phyloP scores from a whole-genome alignment of 2,797 vertebrate species.

The Babyrousa celebensis region DNA sequence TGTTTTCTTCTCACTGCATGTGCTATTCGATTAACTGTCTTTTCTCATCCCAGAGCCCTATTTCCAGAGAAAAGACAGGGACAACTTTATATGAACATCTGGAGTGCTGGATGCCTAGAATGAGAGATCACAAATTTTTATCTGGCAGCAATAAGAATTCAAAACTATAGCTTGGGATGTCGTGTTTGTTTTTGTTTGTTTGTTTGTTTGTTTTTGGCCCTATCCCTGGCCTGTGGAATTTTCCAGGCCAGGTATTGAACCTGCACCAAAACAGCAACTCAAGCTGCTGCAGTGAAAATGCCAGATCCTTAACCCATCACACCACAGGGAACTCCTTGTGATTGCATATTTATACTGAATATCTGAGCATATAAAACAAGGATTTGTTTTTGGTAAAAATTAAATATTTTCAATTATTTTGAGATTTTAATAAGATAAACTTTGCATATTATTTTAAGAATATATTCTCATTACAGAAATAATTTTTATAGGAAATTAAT shows the following conservation, averaged over 20 bases:
- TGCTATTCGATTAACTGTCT: conserved; percentile 34
- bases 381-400: conserved; percentile 31
- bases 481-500: conserved; percentile 7
- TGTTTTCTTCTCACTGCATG: conserved; percentile 23
- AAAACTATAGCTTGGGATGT: neutral
- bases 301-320: too few relatives aligned
- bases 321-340: too few relatives aligned
- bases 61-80: neutral
- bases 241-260: too few relatives aligned
- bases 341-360: neutral
- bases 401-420: neutral
- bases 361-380: neutral
- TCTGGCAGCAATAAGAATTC: neutral
- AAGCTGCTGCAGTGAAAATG: too few relatives aligned
- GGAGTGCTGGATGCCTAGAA: neutral
- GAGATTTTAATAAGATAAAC: neutral
- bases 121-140: neutral
- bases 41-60: neutral
- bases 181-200: neutral
- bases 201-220: too few relatives aligned
- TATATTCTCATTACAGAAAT: conserved; percentile 4
- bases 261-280: too few relatives aligned
- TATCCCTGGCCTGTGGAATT: too few relatives aligned
- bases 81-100: neutral
- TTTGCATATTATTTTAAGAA: conserved; percentile 9